These are phyloP conservation scores for Ridgeia piscesae DNA, from an alignment of 1,140 invertebrate genomes.

Conservation along the genomic window DNA sequence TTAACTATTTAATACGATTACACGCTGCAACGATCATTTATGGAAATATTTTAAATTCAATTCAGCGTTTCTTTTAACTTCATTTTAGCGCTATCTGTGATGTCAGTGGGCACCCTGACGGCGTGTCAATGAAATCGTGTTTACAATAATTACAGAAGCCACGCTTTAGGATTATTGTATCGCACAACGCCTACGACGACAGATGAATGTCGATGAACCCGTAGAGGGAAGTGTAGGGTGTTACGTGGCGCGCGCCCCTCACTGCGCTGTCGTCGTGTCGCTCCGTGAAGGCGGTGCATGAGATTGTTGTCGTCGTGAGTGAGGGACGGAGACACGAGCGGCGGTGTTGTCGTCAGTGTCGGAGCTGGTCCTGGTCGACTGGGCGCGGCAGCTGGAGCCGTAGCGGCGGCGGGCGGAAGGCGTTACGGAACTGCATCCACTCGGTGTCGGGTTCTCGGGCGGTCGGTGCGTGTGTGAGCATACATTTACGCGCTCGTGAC, in stretches of 20 bases:
- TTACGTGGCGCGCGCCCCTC: neutral
- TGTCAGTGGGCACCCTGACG: neutral
- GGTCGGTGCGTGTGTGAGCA: neutral
- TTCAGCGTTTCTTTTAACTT: neutral
- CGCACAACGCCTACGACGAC: neutral
- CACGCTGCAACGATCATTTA: neutral
- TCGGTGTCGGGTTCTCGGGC: neutral
- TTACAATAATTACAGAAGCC: neutral
- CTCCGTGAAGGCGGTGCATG: neutral
- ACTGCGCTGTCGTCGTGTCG: neutral
- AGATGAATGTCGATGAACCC: neutral
- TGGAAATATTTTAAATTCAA: neutral
- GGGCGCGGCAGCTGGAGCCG: neutral
- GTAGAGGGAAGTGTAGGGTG: neutral
- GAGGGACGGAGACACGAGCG: neutral
- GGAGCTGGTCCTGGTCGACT: neutral
- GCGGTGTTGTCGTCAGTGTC: neutral
- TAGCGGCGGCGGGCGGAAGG: too few species aligned
- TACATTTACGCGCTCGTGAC: neutral
- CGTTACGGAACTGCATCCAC: neutral
- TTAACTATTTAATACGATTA: too few species aligned
- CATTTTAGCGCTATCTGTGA: neutral
- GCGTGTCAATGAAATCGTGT: neutral
- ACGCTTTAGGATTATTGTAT: neutral
- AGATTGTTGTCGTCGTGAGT: neutral